A percentile compares a stretch with the other conserved stretches of the same genome.
Evolutionary conservation across 1,140 invertebrate species (phyloP).

Genomic region (Conus ventricosus): DNA sequence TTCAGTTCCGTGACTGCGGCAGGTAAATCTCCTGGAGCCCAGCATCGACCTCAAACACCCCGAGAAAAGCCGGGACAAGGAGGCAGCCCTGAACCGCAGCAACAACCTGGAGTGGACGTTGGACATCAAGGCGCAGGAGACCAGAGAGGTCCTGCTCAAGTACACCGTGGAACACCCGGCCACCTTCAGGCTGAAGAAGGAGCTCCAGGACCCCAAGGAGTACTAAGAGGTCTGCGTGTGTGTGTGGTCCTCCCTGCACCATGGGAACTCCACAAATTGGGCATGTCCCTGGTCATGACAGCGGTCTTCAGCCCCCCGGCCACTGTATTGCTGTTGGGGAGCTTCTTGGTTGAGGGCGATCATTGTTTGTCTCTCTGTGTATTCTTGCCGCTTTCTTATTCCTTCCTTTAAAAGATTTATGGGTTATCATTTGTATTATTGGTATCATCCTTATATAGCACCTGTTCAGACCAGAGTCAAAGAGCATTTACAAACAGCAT

Average conservation of each 20-base stretch:
- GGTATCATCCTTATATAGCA: no score
- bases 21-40: slow-evolving; percentile 68
- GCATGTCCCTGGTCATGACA: no score
- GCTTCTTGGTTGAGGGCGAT: no score
- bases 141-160: slow-evolving; percentile 60
- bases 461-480: no score
- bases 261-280: no score
- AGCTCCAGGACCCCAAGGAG: not conserved
- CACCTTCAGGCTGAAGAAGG: slow-evolving; percentile 1
- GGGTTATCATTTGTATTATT: no score
- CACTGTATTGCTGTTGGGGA: no score
- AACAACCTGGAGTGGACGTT: slow-evolving; percentile 74
- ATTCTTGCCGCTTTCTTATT: no score
- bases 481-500: no score
- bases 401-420: no score
- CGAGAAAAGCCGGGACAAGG: slow-evolving; percentile 54
- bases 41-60: slow-evolving; percentile 54
- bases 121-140: slow-evolving; percentile 53
- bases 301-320: no score
- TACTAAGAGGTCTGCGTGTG: not conserved
- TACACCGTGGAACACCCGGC: slow-evolving; percentile 69
- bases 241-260: not conserved
- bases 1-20: slow-evolving; percentile 6
- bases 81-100: slow-evolving; percentile 59
- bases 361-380: no score